Evolutionary conservation across 2,888 invertebrate species (phyloP).

Genomic region (Aspidiotus destructor): DNA sequence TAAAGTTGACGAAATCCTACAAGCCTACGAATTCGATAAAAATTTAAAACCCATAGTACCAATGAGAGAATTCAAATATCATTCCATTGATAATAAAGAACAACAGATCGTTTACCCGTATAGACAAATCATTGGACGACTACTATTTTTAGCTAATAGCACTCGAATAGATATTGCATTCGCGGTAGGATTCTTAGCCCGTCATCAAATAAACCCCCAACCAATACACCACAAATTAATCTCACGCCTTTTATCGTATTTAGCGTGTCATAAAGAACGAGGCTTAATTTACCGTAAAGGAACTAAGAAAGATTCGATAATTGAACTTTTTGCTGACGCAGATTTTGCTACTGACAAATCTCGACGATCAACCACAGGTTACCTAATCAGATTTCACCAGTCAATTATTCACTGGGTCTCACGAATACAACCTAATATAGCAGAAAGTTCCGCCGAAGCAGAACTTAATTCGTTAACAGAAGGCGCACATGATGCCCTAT

Average conservation of each 20-base stretch:
- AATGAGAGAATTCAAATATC: neutral
- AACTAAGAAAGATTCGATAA: neutral
- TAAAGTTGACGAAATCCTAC: neutral
- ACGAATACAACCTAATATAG: neutral
- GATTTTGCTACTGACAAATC: neutral
- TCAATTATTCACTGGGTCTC: neutral
- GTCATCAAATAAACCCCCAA: neutral
- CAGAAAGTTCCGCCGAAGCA: conserved; percentile 1
- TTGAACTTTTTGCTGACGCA: neutral
- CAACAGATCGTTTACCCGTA: neutral
- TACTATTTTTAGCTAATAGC: neutral
- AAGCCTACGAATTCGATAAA: neutral
- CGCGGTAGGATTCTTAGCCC: neutral
- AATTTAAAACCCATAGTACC: neutral
- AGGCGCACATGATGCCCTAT: neutral
- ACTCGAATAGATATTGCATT: neutral
- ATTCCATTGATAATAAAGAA: neutral
- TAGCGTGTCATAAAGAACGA: neutral
- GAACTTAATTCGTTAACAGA: neutral
- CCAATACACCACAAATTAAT: neutral
- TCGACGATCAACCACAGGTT: neutral
- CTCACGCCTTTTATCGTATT: neutral
- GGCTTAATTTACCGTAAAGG: neutral
- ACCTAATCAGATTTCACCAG: neutral
- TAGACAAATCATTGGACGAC: neutral